Percentiles rank a stretch among this genome's conserved stretches.
phyloP scores from a whole-genome alignment of 2,113 vertebrate genomes.

The Eclectus roratus region DNA sequence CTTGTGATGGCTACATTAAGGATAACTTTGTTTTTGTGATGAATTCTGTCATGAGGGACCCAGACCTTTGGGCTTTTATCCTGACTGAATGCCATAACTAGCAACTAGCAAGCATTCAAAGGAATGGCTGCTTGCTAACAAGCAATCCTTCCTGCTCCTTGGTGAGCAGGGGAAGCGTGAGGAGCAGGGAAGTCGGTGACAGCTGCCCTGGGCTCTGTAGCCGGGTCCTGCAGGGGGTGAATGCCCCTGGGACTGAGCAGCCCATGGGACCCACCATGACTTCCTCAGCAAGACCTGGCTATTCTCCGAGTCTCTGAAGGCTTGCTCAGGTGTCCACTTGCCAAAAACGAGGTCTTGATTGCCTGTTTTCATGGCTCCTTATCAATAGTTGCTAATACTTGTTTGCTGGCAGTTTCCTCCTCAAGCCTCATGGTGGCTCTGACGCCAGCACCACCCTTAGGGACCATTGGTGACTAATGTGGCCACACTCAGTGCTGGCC shows the following conservation, averaged over 20 bases:
- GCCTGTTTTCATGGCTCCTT: background rate
- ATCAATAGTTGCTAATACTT: background rate
- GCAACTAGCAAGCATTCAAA: background rate
- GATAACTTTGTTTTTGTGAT: background rate
- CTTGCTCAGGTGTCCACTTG: background rate
- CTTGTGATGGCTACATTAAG: background rate
- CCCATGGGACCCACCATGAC: background rate
- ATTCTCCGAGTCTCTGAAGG: rapidly evolving
- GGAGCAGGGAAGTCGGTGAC: background rate
- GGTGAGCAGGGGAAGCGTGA: rapidly evolving
- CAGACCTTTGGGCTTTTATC: background rate
- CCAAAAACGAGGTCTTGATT: background rate
- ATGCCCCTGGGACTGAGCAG: background rate
- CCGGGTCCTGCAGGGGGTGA: background rate
- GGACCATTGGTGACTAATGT: rapidly evolving
- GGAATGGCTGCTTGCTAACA: background rate
- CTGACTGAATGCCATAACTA: background rate
- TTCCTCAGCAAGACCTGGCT: background rate
- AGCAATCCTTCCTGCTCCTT: background rate
- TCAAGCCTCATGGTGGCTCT: background rate
- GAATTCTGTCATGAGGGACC: background rate
- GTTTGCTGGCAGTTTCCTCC: background rate
- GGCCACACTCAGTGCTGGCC: background rate
- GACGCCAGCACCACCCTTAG: background rate
- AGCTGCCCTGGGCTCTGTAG: background rate